Evolutionary conservation across 1,140 invertebrate species (phyloP), one percentile per base, ranked within the genome.

Genomic region (Drosophila aff.): DNA sequence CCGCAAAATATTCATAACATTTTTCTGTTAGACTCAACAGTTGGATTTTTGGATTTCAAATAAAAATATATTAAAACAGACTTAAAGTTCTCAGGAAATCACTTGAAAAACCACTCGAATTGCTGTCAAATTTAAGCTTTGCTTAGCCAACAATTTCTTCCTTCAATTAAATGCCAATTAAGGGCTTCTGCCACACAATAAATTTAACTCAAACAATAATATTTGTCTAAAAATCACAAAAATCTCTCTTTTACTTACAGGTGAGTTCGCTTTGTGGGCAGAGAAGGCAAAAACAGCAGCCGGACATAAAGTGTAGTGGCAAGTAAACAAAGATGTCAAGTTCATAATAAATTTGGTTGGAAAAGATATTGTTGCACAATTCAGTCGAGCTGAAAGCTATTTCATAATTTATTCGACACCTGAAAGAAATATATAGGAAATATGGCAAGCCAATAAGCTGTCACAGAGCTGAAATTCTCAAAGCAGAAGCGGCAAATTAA

Each of bases 401-500:
- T 44, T 9, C 66, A 71, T 72, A 72, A 72, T 72, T 72, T 69
- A 72, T 69, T 71, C 13, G 68, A 74, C 71, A 74, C 71, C 68
- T 74, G 46, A 44, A 73, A 44, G 15, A 43, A 10, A 49, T 16
- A 50, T 50, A 60, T 43, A 59, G 46, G 31, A 59, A 73, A 61
- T 74, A 49, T 69, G 26, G 71, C 67, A 52, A 61, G 68, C 53
- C 71, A 74, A 74, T 73, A 73, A 61, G 71, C 68, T 74, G 68
- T 18, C 71, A 23, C 28, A 60, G n/a, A 28, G 36, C 43, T 28
- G 26, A 15, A 58, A 49, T 53, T 69, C 63, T 55, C 69, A 63
- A 75, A 46, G 57, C 43, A 57, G 21, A 11, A 23, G 74, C 68
- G 43, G 59, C 55, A 78, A 78, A 73, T 84, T 85, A 81, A 85